These are phyloP conservation scores for Cephus spinipes DNA, from an alignment of 2,888 invertebrate genomes.

Conservation along the genomic window DNA sequence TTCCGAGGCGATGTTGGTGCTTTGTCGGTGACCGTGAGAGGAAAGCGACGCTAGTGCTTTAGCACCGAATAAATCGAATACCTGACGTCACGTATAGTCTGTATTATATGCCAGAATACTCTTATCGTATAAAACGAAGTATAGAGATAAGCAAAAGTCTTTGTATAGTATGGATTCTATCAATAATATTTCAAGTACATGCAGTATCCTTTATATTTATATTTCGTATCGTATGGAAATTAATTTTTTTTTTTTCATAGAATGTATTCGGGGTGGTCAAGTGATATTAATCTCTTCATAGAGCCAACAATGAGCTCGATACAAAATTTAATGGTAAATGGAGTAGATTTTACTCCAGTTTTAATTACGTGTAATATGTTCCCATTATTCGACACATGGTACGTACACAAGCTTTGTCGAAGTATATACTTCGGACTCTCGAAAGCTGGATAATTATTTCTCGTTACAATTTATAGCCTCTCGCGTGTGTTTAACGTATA, in stretches of 20 bases:
- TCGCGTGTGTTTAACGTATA: neutral
- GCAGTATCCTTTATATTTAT: neutral
- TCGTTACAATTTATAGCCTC: neutral
- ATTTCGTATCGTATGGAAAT: neutral
- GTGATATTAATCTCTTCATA: neutral
- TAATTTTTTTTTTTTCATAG: neutral
- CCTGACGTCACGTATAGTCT: neutral
- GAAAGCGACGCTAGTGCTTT: neutral
- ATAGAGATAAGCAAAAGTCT: neutral
- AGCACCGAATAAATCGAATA: neutral
- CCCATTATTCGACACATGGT: neutral
- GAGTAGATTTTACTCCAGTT: slow-evolving; percentile 37
- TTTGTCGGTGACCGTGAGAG: neutral
- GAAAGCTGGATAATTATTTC: slow-evolving; percentile 11
- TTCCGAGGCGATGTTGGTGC: neutral
- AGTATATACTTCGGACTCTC: neutral
- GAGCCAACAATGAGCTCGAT: neutral
- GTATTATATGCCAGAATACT: neutral
- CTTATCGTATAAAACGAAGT: neutral
- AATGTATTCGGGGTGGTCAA: neutral
- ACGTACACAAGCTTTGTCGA: too few species aligned
- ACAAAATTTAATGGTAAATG: neutral
- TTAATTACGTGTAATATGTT: slow-evolving; percentile 34
- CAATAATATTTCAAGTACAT: neutral
- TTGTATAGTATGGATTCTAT: neutral